phyloP scores from a whole-genome alignment of 2,797 vertebrate genomes.

The Otus scops region DNA sequence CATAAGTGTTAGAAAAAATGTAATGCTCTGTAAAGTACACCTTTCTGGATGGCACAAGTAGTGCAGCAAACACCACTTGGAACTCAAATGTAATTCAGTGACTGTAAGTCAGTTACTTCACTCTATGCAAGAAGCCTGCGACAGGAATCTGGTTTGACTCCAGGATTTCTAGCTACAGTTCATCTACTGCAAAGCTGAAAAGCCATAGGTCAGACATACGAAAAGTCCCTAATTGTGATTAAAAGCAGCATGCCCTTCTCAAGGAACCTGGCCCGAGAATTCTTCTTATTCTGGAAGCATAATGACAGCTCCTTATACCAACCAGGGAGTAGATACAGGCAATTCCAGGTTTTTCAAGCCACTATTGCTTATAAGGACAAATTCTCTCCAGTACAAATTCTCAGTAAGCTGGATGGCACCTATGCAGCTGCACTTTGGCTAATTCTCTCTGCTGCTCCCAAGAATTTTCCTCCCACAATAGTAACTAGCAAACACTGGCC shows the following conservation, averaged over 20 bases:
- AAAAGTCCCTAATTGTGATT: not conserved
- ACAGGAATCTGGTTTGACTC: not conserved
- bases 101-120: not conserved
- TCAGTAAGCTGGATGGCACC: not conserved
- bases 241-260: not conserved
- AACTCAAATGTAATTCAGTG: fast-evolving
- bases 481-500: not conserved
- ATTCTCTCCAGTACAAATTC: not conserved
- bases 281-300: not conserved
- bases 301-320: not conserved
- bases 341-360: not conserved
- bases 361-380: not conserved
- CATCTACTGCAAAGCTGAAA: not conserved
- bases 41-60: not conserved
- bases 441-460: not conserved
- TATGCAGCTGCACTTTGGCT: not conserved
- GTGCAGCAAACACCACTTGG: not conserved
- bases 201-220: not conserved
- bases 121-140: fast-evolving
- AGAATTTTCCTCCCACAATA: not conserved
- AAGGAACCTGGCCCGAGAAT: not conserved
- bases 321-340: not conserved
- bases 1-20: not conserved
- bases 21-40: not conserved
- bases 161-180: not conserved